Conservation (phyloP, 2,797 vertebrate species). For the Diceros bicornis region DNA sequence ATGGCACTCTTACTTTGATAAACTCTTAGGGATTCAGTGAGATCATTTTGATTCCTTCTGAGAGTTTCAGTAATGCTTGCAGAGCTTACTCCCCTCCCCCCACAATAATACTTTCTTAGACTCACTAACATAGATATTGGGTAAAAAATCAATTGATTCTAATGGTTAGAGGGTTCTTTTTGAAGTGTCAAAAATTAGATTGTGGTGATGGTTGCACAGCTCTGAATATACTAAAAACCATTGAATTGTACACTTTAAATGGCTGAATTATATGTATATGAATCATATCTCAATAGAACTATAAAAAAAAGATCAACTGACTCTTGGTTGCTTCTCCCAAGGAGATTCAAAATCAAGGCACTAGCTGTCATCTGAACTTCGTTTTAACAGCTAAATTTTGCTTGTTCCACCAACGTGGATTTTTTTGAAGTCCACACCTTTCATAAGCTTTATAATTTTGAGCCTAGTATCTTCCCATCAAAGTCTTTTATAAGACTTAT, state of each 20-base stretch:
- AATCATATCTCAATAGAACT: background rate
- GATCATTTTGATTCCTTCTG: constrained; percentile 25
- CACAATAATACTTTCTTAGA: background rate
- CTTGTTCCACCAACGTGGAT: background rate
- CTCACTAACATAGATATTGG: background rate
- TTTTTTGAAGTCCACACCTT: background rate
- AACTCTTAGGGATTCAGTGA: background rate
- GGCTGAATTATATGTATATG: background rate
- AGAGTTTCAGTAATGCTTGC: background rate
- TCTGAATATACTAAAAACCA: background rate
- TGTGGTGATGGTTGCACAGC: background rate
- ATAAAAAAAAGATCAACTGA: background rate
- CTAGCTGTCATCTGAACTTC: background rate
- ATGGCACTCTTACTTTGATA: background rate
- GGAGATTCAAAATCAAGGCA: background rate
- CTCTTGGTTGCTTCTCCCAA: background rate
- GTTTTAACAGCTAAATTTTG: constrained; percentile 14
- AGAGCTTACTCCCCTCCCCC: background rate
- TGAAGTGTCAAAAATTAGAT: background rate
- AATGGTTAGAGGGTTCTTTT: background rate
- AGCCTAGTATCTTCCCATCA: background rate
- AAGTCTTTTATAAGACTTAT: background rate
- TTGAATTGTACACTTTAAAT: background rate
- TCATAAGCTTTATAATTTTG: background rate
- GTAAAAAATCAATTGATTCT: background rate